Percentiles rank a stretch among this genome's conserved stretches.
Evolutionary conservation across 2,797 vertebrate species (phyloP).

Genomic region (Poeciliopsis turneri): DNA sequence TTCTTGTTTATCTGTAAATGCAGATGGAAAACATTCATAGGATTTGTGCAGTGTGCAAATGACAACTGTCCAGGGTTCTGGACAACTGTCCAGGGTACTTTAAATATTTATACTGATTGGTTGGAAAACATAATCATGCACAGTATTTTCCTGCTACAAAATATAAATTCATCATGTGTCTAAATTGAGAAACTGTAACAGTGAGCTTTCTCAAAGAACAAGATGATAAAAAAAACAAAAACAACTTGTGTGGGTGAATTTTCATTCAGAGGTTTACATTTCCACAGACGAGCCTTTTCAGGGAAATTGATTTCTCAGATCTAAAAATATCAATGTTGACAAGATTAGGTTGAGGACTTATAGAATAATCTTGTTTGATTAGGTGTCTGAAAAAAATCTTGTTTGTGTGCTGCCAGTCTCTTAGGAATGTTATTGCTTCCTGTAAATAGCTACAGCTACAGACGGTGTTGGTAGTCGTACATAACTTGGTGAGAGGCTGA

Average conservation of each 20-base stretch:
- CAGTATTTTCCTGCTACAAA: constrained; percentile 13
- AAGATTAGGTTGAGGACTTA: constrained; percentile 79
- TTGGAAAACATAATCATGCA: constrained; percentile 13
- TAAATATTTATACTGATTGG: constrained; percentile 27
- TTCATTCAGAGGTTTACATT: constrained; percentile 31
- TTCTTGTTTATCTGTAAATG: constrained; percentile 68
- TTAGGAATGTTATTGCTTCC: constrained; percentile 13
- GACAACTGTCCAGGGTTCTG: constrained; percentile 18
- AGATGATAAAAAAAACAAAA: constrained; percentile 10
- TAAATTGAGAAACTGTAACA: constrained; percentile 3
- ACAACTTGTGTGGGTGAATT: constrained; percentile 23
- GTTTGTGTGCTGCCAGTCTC: constrained; percentile 68
- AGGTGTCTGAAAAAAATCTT: constrained; percentile 69
- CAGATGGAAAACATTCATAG: constrained; percentile 50
- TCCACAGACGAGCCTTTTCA: constrained; percentile 47
- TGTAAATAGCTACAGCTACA: neutral
- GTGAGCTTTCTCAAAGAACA: constrained; percentile 7
- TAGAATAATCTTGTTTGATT: constrained; percentile 79
- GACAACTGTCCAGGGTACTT: constrained; percentile 19
- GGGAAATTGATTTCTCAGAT: constrained; percentile 73
- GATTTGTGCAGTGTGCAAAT: constrained; percentile 27
- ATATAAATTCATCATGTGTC: neutral
- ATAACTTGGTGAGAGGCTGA: neutral
- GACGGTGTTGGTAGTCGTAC: neutral
- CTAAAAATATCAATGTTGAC: constrained; percentile 81